phyloP scores from a whole-genome alignment of 1,140 invertebrate species.

The Copidosoma floridanum region DNA sequence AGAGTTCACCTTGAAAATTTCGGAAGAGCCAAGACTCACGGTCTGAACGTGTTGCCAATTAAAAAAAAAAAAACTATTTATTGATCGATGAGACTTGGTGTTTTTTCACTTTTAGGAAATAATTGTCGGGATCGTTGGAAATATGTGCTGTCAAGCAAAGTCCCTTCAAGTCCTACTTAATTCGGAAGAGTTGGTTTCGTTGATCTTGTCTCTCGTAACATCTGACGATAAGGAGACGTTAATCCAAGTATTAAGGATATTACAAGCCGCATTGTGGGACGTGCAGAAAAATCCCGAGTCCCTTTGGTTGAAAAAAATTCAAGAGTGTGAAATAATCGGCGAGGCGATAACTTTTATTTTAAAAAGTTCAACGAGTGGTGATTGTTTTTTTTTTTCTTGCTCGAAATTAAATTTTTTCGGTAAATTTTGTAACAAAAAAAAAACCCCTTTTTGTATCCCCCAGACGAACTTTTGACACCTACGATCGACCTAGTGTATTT shows the following conservation, averaged over 20 bases:
- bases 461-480: slow-evolving; percentile 41
- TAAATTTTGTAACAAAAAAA: too few species aligned
- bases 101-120: slow-evolving; percentile 59
- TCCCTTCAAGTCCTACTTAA: slow-evolving; percentile 51
- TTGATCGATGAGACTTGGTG: too few species aligned
- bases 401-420: background rate
- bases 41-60: slow-evolving; percentile 40
- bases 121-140: slow-evolving; percentile 70
- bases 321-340: slow-evolving; percentile 54
- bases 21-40: slow-evolving; percentile 59
- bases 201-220: slow-evolving; percentile 59
- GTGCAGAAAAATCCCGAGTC: slow-evolving; percentile 50
- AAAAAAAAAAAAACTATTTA: background rate
- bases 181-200: slow-evolving; percentile 49
- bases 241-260: slow-evolving; percentile 66
- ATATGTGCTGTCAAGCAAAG: slow-evolving; percentile 65
- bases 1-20: slow-evolving; percentile 50
- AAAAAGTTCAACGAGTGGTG: slow-evolving; percentile 66
- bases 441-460: slow-evolving; percentile 17
- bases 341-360: slow-evolving; percentile 64
- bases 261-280: slow-evolving; percentile 59
- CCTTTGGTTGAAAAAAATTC: slow-evolving; percentile 57
- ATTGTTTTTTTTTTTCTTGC: slow-evolving; percentile 25
- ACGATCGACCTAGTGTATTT: slow-evolving; percentile 37
- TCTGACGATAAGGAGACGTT: slow-evolving; percentile 64